These are phyloP conservation scores for Amblyjoppa proteus DNA, from an alignment of 2,888 invertebrate genomes.

Conservation along the genomic window DNA sequence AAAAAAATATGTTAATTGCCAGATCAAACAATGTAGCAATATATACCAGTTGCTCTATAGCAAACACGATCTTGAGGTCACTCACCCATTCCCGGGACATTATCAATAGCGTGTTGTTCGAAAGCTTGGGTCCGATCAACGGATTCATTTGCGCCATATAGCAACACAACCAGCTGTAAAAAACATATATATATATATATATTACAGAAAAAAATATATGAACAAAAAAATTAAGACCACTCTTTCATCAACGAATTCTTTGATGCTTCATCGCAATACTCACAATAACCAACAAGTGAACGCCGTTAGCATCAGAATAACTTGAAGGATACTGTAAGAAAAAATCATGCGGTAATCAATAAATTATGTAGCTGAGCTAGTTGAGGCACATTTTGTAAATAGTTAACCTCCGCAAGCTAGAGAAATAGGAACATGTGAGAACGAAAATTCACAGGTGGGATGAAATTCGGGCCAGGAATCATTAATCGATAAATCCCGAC, in stretches of 20 bases:
- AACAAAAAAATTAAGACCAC: slow-evolving; percentile 10
- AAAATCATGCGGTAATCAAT: neutral
- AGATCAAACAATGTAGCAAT: neutral
- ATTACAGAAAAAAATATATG: slow-evolving; percentile 15
- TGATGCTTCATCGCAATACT: slow-evolving; percentile 85
- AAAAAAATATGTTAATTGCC: neutral
- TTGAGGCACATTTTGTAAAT: slow-evolving; percentile 52
- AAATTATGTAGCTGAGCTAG: neutral
- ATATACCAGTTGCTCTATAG: neutral
- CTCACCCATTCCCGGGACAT: slow-evolving; percentile 94
- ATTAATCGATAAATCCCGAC: slow-evolving; percentile 32
- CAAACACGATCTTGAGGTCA: neutral
- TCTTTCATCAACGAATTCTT: slow-evolving; percentile 7
- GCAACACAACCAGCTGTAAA: slow-evolving; percentile 93
- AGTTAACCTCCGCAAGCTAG: neutral
- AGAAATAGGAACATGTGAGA: slow-evolving; percentile 20
- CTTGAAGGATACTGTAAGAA: slow-evolving; percentile 92
- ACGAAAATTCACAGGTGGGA: slow-evolving; percentile 35
- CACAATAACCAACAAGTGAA: slow-evolving; percentile 96
- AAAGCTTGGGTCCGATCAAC: slow-evolving; percentile 93
- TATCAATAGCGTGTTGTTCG: slow-evolving; percentile 89
- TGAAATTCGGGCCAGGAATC: neutral
- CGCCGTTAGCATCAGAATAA: slow-evolving; percentile 93
- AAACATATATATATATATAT: slow-evolving; percentile 45
- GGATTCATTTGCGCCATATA: slow-evolving; percentile 98